Evolutionary conservation across 2,888 invertebrate genomes (phyloP), one percentile per base, ranked within the genome.

Genomic region (Cabera pusaria): DNA sequence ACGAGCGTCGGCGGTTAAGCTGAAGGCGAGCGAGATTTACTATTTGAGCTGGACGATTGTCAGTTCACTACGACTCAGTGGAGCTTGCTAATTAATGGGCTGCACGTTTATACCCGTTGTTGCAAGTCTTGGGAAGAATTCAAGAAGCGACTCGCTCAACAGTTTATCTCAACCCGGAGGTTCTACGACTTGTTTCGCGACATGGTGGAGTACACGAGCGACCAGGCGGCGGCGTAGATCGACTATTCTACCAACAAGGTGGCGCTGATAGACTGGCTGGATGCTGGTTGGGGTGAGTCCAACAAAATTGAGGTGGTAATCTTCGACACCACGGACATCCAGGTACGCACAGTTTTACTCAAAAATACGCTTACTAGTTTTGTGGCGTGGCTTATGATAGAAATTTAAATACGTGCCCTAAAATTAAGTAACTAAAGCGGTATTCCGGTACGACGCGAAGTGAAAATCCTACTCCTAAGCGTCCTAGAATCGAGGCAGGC

Each of bases 291-390:
- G 23, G 9, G 10, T 10, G 23, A 23, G 23, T n/a, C 23, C 2
- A 23, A 16, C 33, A 44, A 17, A 24, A 45, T 45, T 16, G 41
- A 42, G 19, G 41, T 38, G 5, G 42, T 38, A 7, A 46, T 46
- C 9, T 38, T 34, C 5, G 46, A 42, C 26, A 46, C 34, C 16
- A 16, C 20, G 0, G 42, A 46, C 5, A 1, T 5, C 2, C 39
- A 46, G 46, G 46, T 46, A 42, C 34, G n/a, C n/a, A 42, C 14
- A 14, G 14, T 3, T 14, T 14, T 14, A 14, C 14, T 14, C 14
- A 14, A 14, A 14, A 14, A 14, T 14, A 14, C 14, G 4, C 14
- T 4, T 6, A 8, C n/a, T n/a, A n/a, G n/a, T n/a, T n/a, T n/a
- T n/a, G 5, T 9, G 5, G 5, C 8, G 23, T 14, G 14, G 14